Evolutionary conservation across 2,888 invertebrate genomes (phyloP).

Genomic region (Scotopteryx bipunctaria): DNA sequence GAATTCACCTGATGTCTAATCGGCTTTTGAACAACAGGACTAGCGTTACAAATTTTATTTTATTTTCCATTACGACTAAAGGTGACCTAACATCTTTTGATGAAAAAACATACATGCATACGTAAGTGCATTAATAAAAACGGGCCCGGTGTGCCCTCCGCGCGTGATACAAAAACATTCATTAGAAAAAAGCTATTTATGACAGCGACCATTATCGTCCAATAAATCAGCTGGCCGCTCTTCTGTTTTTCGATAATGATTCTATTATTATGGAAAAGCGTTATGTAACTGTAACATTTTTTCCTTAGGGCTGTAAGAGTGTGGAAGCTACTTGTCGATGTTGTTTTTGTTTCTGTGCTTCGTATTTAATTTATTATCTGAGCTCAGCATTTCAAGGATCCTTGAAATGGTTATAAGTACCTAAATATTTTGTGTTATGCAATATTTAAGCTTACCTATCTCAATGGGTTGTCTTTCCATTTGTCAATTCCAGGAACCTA

Average conservation of each 20-base stretch:
- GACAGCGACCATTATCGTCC: slow-evolving; percentile 82
- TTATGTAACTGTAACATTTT: slow-evolving; percentile 83
- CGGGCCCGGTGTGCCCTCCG: slow-evolving; percentile 65
- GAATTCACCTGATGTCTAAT: slow-evolving; percentile 6
- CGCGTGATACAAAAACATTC: slow-evolving; percentile 69
- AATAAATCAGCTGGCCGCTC: slow-evolving; percentile 84
- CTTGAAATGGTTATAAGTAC: no score
- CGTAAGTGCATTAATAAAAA: slow-evolving; percentile 72
- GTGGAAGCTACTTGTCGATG: slow-evolving; percentile 50
- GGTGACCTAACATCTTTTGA: slow-evolving; percentile 53
- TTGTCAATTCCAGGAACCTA: no score
- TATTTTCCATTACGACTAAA: slow-evolving; percentile 56
- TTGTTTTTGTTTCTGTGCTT: neutral
- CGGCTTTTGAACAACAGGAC: slow-evolving; percentile 6
- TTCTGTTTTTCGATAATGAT: slow-evolving; percentile 84
- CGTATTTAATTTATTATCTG: neutral
- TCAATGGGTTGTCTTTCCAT: no score
- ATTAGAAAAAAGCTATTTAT: slow-evolving; percentile 82
- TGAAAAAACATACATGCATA: slow-evolving; percentile 63
- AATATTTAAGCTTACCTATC: no score
- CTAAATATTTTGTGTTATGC: no score
- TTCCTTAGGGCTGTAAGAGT: slow-evolving; percentile 45
- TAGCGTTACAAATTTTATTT: slow-evolving; percentile 33
- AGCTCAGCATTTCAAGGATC: no score
- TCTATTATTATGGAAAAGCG: slow-evolving; percentile 84